Conservation (phyloP, 2,888 invertebrate genomes). For the Polydrusus cervinus region DNA sequence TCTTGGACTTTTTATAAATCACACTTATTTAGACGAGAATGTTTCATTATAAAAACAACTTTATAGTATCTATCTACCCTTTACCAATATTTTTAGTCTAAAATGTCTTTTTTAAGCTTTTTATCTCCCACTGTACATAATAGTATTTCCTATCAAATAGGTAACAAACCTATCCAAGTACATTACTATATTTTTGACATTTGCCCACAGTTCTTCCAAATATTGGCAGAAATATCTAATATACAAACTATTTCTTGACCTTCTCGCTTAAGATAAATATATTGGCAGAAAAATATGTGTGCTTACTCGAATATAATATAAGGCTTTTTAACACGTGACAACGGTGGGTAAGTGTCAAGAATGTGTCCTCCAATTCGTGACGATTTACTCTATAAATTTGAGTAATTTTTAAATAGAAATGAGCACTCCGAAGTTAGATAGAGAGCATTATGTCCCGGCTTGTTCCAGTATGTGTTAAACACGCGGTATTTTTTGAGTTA, state of each 20-base stretch:
- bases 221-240: slow-evolving; percentile 29
- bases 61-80: too few relatives aligned
- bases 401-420: background rate
- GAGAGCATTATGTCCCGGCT: background rate
- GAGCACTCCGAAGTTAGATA: slow-evolving; percentile 27
- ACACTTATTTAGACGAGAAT: too few relatives aligned
- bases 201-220: slow-evolving; percentile 2
- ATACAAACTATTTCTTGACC: background rate
- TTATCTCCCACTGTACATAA: slow-evolving; percentile 18
- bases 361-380: slow-evolving; percentile 1
- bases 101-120: background rate
- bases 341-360: slow-evolving; percentile 23
- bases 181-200: slow-evolving; percentile 24
- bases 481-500: background rate
- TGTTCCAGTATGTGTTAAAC: slow-evolving; percentile 11
- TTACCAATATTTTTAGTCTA: background rate
- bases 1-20: background rate
- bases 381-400: slow-evolving; percentile 3
- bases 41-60: too few relatives aligned
- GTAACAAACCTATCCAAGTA: background rate
- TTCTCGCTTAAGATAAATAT: slow-evolving; percentile 29
- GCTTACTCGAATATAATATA: slow-evolving; percentile 21
- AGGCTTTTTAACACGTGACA: slow-evolving; percentile 20
- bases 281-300: slow-evolving; percentile 34
- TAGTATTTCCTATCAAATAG: slow-evolving; percentile 16